phyloP scores from a whole-genome alignment of 2,888 invertebrate genomes.

The Nysson spinosus region DNA sequence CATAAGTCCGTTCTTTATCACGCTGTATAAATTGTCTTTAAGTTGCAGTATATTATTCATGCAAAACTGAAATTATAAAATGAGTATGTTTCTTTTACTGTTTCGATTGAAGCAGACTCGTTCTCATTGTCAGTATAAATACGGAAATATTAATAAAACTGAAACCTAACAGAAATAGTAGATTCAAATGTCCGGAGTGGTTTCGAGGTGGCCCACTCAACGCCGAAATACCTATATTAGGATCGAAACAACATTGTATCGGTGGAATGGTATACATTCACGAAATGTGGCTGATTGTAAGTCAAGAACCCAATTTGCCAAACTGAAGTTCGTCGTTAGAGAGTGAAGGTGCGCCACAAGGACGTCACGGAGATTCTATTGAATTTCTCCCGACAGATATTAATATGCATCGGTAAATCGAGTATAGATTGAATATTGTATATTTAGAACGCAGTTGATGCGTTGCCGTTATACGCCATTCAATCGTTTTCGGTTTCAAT shows the following conservation, averaged over 20 bases:
- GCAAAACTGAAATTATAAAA: too few species aligned
- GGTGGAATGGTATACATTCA: slow-evolving; percentile 53
- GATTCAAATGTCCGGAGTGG: too few species aligned
- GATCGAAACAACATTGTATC: slow-evolving; percentile 16
- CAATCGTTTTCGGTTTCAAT: not conserved
- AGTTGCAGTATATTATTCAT: too few species aligned
- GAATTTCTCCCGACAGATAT: slow-evolving; percentile 55
- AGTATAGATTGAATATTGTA: slow-evolving; percentile 38
- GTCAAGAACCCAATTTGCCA: slow-evolving; percentile 63
- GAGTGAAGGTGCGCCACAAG: slow-evolving; percentile 49
- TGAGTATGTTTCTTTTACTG: too few species aligned
- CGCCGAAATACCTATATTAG: slow-evolving; percentile 30
- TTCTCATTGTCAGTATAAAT: too few species aligned
- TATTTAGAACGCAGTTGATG: slow-evolving; percentile 44
- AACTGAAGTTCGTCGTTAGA: slow-evolving; percentile 55
- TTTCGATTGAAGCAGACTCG: too few species aligned
- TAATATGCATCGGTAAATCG: slow-evolving; percentile 46
- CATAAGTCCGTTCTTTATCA: too few species aligned
- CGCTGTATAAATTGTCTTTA: too few species aligned
- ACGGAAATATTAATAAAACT: too few species aligned
- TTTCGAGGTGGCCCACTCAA: too few species aligned
- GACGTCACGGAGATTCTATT: slow-evolving; percentile 54
- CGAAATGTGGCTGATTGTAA: slow-evolving; percentile 62
- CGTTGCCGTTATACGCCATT: too few species aligned
- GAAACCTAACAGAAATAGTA: too few species aligned